Evolutionary conservation across 2,797 vertebrate genomes (phyloP), one percentile per base, ranked within the genome.

Genomic region (Trachurus trachurus): DNA sequence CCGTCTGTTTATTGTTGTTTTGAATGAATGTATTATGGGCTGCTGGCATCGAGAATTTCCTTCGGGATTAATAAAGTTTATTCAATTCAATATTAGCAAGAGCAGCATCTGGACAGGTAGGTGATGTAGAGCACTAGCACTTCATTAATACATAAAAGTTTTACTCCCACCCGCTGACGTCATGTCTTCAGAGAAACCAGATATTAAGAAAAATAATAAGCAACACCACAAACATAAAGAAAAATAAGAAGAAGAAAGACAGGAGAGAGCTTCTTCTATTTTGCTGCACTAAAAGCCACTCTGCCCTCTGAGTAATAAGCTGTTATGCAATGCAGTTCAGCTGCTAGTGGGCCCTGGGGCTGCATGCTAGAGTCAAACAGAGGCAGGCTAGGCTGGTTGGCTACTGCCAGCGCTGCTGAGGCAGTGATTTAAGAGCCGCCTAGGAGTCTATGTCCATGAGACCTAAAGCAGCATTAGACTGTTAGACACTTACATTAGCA

Each of bases 131-230:
- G 39, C 29, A 13, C 17, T 39, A 6, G 17, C 61, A 58, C 66
- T 71, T 64, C 31, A 85, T 83, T 66, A 69, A 77, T 49, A 66
- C 40, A 66, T 39, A 84, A 85, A 40, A 79, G 60, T 81, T 67
- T 74, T 50, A 70, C 71, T 64, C 45, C 26, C 19, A 68, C n/a
- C 15, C 40, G 71, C 92, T 95, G 95, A 88, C 9, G 5, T 63
- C 21, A 13, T 47, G 95, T 89, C 66, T 96, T 96, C 84, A 95
- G 95, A 94, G 52, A 79, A 92, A 49, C 93, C 29, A 94, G 52
- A 80, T 59, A 65, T 26, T 7, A 9, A 58, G 57, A 54, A 65
- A 21, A 10, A 26, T 26, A 0, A 34, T 73, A 80, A 95, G 94
- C 95, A 88, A 0, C 96, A 97, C 74, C 94, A 74, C 52, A 78